A percentile compares a stretch with the other conserved stretches of the same genome.
phyloP scores from a whole-genome alignment of 2,797 vertebrate genomes.

The Lithobates sylvaticus region DNA sequence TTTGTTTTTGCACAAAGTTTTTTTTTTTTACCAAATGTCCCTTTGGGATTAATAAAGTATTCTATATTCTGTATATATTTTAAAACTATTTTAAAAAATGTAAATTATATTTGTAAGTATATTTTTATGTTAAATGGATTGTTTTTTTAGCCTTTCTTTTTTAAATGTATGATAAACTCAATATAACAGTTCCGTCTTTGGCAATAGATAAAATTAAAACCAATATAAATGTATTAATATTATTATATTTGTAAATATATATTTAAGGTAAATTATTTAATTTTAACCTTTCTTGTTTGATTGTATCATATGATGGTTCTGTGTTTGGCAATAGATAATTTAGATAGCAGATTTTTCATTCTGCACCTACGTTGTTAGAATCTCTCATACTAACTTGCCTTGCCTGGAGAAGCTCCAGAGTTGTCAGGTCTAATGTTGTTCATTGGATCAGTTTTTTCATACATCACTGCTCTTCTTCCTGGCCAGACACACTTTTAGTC shows the following conservation, averaged over 20 bases:
- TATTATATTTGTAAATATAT: not conserved
- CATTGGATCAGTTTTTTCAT: slow-evolving; percentile 75
- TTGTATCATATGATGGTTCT: not conserved
- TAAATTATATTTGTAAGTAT: no score
- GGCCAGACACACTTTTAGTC: slow-evolving; percentile 72
- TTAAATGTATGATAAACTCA: no score
- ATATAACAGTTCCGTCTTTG: no score
- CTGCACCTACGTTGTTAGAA: slow-evolving; percentile 69
- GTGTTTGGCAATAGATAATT: not conserved
- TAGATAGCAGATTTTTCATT: slow-evolving; percentile 7
- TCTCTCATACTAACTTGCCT: slow-evolving; percentile 71
- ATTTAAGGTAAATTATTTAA: not conserved
- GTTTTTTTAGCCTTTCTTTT: no score
- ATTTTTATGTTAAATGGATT: no score
- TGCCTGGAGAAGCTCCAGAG: slow-evolving; percentile 72
- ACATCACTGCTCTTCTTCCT: slow-evolving; percentile 73
- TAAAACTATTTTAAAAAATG: no score
- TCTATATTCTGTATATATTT: no score
- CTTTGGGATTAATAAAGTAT: no score
- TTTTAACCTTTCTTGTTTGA: not conserved
- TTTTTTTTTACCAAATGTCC: no score
- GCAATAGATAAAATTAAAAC: no score
- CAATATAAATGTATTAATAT: no score
- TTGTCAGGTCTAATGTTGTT: slow-evolving; percentile 78
- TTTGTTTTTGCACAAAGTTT: no score